Conservation (phyloP, 92 coral and sea anemone genomes). For the Palythoa grandiflora region DNA sequence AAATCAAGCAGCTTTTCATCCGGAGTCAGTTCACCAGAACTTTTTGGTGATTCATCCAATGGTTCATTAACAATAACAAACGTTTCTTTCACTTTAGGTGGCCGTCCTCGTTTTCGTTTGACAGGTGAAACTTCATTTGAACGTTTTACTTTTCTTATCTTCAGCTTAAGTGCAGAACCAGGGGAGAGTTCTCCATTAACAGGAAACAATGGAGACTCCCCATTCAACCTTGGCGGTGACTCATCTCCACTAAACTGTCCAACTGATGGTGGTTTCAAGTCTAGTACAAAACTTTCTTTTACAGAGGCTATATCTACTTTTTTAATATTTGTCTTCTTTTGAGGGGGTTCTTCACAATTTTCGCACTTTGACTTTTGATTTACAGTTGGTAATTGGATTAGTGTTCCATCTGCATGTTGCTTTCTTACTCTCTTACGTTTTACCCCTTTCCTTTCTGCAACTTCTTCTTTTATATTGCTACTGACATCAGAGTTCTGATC, state of each 20-base stretch:
- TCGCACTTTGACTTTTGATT: slow-evolving; percentile 25
- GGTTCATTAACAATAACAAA: slow-evolving; percentile 83
- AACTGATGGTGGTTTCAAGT: slow-evolving; percentile 31
- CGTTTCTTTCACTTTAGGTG: slow-evolving; percentile 74
- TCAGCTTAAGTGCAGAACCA: slow-evolving; percentile 79
- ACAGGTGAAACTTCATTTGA: slow-evolving; percentile 57
- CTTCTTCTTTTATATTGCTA: background rate
- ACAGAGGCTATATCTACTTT: slow-evolving; percentile 22
- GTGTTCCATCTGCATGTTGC: slow-evolving; percentile 45
- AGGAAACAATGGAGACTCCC: slow-evolving; percentile 61
- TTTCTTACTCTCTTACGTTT: slow-evolving; percentile 42
- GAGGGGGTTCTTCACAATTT: slow-evolving; percentile 47
- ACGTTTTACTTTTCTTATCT: slow-evolving; percentile 82
- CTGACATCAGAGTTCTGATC: slow-evolving; percentile 16
- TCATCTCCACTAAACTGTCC: slow-evolving; percentile 12
- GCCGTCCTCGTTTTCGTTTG: slow-evolving; percentile 83
- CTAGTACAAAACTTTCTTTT: slow-evolving; percentile 41
- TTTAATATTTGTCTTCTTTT: slow-evolving; percentile 25
- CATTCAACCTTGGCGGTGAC: slow-evolving; percentile 77
- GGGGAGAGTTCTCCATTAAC: slow-evolving; percentile 81
- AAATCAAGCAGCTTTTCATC: slow-evolving; percentile 12
- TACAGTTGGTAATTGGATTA: slow-evolving; percentile 16
- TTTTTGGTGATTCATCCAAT: slow-evolving; percentile 50
- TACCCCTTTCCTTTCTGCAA: background rate
- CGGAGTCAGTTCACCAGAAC: background rate